Conservation (phyloP, 2,113 vertebrate genomes). For the Rhea americana region DNA sequence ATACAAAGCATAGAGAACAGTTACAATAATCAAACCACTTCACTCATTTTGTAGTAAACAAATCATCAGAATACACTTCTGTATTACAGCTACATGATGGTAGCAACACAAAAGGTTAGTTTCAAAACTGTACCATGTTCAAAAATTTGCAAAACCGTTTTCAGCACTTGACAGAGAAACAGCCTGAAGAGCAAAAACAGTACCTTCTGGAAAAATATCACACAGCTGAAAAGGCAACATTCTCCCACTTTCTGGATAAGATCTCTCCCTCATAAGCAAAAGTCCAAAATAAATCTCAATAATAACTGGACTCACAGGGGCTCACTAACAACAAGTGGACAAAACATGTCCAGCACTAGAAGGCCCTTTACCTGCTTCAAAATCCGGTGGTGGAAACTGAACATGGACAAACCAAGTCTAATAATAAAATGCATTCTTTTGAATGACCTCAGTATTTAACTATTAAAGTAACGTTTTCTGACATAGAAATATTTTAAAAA, state of each 20-base stretch:
- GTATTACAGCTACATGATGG: not conserved
- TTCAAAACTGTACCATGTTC: not conserved
- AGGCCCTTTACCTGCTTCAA: not conserved
- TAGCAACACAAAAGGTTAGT: not conserved
- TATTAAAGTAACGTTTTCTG: not conserved
- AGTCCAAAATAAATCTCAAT: not conserved
- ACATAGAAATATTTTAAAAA: not conserved
- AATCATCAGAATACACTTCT: not conserved
- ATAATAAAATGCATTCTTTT: not conserved
- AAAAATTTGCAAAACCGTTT: not conserved
- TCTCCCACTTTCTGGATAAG: not conserved
- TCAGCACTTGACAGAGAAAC: not conserved
- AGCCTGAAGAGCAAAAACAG: not conserved
- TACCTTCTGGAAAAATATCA: not conserved
- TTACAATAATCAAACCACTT: not conserved
- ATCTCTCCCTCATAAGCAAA: not conserved
- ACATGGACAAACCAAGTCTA: not conserved
- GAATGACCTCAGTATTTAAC: not conserved
- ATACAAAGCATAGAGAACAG: not conserved
- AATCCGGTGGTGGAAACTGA: not conserved
- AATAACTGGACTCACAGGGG: slow-evolving; percentile 34
- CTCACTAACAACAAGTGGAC: not conserved
- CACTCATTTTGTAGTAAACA: not conserved
- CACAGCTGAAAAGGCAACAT: not conserved
- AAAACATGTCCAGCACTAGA: not conserved